phyloP scores from a whole-genome alignment of 2,113 vertebrate genomes.

The Machaerirhynchus nigripectus region DNA sequence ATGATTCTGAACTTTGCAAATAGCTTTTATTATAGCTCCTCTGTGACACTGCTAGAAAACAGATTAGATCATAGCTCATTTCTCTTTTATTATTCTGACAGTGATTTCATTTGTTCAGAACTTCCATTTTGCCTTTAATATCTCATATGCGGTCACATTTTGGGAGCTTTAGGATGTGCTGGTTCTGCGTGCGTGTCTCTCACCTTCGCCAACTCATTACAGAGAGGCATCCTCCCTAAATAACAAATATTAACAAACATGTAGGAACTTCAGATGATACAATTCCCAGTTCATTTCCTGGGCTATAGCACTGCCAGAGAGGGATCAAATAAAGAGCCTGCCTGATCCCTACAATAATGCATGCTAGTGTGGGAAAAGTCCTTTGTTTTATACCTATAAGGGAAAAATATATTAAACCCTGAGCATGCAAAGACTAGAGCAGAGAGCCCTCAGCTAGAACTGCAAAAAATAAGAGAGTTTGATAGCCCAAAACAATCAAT shows the following conservation, averaged over 20 bases:
- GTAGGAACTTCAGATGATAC: slow-evolving; percentile 60
- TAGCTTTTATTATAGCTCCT: slow-evolving; percentile 70
- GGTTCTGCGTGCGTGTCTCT: slow-evolving; percentile 11
- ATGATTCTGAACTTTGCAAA: slow-evolving; percentile 73
- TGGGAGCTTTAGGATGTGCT: slow-evolving; percentile 59
- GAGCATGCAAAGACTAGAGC: neutral
- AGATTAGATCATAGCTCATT: slow-evolving; percentile 73
- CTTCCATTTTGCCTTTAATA: slow-evolving; percentile 56
- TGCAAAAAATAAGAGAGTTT: slow-evolving; percentile 10
- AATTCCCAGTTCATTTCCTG: slow-evolving; percentile 55
- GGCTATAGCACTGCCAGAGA: slow-evolving; percentile 29
- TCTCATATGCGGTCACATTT: slow-evolving; percentile 61
- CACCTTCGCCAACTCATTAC: slow-evolving; percentile 63
- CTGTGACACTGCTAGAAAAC: slow-evolving; percentile 67
- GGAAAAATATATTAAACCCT: slow-evolving; percentile 10
- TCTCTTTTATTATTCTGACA: slow-evolving; percentile 68
- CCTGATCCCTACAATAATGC: slow-evolving; percentile 35
- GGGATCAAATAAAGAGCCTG: slow-evolving; percentile 30
- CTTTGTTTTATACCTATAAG: slow-evolving; percentile 40
- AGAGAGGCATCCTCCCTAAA: slow-evolving; percentile 48
- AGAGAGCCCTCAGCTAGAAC: neutral
- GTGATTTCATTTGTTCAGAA: slow-evolving; percentile 71
- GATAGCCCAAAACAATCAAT: slow-evolving; percentile 6
- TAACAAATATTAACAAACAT: slow-evolving; percentile 65
- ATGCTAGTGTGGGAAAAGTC: neutral